Percentiles rank a stretch among this genome's conserved stretches.
Conservation (phyloP, 2,113 vertebrate species). For the Cathartes aura region DNA sequence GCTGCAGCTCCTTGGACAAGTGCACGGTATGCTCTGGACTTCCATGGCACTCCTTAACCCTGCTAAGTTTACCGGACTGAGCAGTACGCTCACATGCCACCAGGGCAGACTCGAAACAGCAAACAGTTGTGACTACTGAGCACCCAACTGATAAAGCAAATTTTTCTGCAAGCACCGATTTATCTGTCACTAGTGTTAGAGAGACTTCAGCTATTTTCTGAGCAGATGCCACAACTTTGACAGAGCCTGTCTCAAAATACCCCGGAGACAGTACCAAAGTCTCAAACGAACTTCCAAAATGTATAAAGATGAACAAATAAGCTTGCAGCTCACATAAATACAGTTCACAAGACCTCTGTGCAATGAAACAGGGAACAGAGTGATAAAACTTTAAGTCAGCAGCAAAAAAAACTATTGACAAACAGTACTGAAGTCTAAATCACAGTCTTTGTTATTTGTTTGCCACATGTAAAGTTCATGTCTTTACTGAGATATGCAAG, state of each 20-base stretch:
- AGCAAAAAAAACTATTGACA: conserved; percentile 12
- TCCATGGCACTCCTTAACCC: not conserved
- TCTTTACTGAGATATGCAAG: not conserved
- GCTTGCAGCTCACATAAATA: not conserved
- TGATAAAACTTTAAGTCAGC: not conserved
- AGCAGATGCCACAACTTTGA: not conserved
- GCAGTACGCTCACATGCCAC: not conserved
- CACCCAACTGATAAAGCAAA: not conserved
- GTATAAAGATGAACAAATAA: not conserved
- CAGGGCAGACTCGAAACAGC: not conserved
- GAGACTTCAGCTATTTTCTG: not conserved
- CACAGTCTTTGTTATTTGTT: not conserved
- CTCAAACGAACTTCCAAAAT: not conserved
- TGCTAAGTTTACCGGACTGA: not conserved
- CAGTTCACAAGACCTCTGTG: not conserved
- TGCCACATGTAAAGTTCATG: not conserved
- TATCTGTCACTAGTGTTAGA: not conserved
- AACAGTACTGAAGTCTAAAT: not conserved
- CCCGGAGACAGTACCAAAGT: not conserved
- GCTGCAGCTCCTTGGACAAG: not conserved
- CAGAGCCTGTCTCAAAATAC: not conserved
- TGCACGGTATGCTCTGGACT: not conserved
- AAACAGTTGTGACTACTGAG: not conserved
- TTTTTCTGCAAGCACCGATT: not conserved
- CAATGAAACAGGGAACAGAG: not conserved